Percentiles rank a stretch among this genome's conserved stretches.
Conservation (phyloP, 2,113 vertebrate genomes). For the Serinus canaria region DNA sequence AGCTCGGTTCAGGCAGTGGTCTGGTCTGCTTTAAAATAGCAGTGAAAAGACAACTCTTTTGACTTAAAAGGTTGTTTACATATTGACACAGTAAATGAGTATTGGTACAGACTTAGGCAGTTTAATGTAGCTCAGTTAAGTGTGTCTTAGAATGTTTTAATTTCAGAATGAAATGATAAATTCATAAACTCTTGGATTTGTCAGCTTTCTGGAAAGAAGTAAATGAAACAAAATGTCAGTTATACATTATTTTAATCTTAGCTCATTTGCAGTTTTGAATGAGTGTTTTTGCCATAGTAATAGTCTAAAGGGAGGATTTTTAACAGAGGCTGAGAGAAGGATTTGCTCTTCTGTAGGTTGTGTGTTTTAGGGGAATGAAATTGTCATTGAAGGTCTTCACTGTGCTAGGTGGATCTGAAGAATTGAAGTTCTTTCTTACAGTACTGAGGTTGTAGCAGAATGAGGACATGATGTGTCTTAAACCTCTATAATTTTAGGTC, state of each 20-base stretch:
- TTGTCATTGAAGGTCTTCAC: neutral
- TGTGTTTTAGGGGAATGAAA: neutral
- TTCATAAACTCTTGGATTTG: neutral
- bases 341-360: neutral
- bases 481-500: neutral
- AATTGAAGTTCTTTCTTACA: neutral
- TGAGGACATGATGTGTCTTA: neutral
- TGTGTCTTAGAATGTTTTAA: neutral
- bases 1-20: neutral
- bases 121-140: neutral
- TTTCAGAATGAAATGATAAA: neutral
- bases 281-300: neutral
- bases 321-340: neutral
- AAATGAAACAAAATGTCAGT: neutral
- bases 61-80: accelerated
- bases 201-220: neutral
- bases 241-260: neutral
- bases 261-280: neutral
- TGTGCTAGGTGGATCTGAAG: neutral
- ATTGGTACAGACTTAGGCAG: neutral
- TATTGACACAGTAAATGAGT: neutral
- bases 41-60: neutral
- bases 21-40: neutral
- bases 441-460: neutral
- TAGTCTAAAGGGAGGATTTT: neutral